Base-by-base conservation (phyloP, 2,888 invertebrate genomes). In the Leptinotarsa haldemani region DNA sequence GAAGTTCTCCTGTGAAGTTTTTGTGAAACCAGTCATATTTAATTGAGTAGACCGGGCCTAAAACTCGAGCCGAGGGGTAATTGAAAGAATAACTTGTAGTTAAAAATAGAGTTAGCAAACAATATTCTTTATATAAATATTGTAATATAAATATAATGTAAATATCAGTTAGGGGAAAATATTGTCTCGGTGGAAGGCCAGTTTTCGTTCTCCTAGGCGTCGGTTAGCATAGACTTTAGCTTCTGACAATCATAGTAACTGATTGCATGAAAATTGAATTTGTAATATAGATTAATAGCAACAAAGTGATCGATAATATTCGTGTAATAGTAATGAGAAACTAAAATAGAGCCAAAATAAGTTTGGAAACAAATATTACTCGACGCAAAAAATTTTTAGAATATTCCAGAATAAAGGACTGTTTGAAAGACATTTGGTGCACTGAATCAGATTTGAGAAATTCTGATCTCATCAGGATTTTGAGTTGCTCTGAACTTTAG, bases 1-100 rank as follows among this genome's bases (percentile, higher is more conserved):
- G 69, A 76, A 74, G 74, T 71, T 77, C 79, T 81, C 80, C 79
- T 80, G 81, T 77, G 79, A 79, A 78, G 75, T 73, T 73, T 66
- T 71, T 68, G 65, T 73, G 63, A 25, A 22, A 65, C 48, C 30
- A 66, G 50, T 70, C 25, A 20, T 25, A 9, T 40, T 9, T 9
- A 40, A 69, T 18, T n/a, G 61, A 61, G n/a, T 40, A 61, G 61
- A 40, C 7, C 61, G 30, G 30, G 61, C 30, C 40, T 30, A 18
- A 61, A n/a, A 61, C 5, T 25, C 9, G 30, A 40, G 61, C 40
- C 12, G 40, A 61, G 40, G 61, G 30, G 40, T 61, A 61, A 40
- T 9, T 61, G 61, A 61, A 48, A 12, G 30, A 50, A 16, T 50
- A 53, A 67, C 16, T 30, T 30, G 18, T 67, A 67, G 40, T 4